Evolutionary conservation across 2,888 invertebrate genomes (phyloP).

Genomic region (Ophion ellenae): DNA sequence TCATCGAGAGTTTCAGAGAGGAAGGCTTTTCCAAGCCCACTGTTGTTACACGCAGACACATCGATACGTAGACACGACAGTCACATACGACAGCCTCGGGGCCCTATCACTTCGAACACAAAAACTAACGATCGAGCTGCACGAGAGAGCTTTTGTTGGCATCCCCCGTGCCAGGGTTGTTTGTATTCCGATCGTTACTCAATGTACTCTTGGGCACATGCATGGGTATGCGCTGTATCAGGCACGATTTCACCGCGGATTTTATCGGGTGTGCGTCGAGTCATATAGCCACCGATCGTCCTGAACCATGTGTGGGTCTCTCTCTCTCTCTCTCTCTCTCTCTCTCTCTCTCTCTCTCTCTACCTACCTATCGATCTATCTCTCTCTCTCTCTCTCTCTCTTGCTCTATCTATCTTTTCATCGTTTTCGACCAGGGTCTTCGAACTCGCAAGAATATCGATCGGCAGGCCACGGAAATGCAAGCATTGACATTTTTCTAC

Average conservation of each 20-base stretch:
- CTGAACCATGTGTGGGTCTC: not conserved
- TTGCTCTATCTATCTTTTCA: constrained; percentile 10
- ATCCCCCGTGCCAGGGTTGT: constrained; percentile 43
- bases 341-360: not conserved
- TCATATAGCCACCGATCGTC: constrained; percentile 37
- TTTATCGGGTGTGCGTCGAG: constrained; percentile 53
- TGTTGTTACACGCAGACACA: not conserved
- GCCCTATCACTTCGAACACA: not conserved
- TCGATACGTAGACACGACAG: no score
- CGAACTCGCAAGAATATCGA: constrained; percentile 53
- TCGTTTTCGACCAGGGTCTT: constrained; percentile 41
- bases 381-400: not conserved
- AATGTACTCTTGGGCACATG: constrained; percentile 31
- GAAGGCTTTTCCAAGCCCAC: not conserved
- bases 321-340: no score
- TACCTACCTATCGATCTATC: no score
- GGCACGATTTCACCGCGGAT: constrained; percentile 34
- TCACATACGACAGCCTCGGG: not conserved
- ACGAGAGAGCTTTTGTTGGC: constrained; percentile 13
- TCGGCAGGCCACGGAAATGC: constrained; percentile 21
- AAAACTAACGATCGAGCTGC: constrained; percentile 30
- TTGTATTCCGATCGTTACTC: constrained; percentile 53
- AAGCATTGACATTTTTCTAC: no score
- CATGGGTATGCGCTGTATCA: constrained; percentile 8
- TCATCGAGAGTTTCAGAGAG: no score